Evolutionary conservation across 2,797 vertebrate species (phyloP).

Genomic region (Alectoris magna): DNA sequence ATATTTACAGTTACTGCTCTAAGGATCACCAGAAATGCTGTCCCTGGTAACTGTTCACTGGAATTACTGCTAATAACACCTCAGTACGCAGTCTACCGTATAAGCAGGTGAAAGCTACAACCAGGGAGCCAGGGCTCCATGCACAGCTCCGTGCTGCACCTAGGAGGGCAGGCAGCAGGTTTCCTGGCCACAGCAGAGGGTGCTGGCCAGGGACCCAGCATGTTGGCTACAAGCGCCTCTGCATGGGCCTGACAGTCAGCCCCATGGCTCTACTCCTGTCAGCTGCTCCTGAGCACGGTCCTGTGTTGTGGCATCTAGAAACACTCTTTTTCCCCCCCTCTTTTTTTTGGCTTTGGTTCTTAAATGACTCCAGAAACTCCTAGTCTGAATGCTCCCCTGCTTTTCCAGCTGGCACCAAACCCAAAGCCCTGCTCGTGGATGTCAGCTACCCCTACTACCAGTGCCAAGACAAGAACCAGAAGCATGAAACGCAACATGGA

Average conservation of each 20-base stretch:
- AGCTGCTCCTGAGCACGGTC: neutral
- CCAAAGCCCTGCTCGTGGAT: neutral
- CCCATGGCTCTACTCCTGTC: neutral
- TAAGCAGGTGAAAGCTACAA: neutral
- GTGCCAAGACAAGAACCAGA: neutral
- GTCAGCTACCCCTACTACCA: neutral
- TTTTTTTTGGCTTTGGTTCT: neutral
- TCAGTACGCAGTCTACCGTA: neutral
- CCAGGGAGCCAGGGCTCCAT: fast-evolving
- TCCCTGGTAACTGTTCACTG: neutral
- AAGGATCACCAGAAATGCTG: neutral
- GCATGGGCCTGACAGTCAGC: fast-evolving
- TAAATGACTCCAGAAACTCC: neutral
- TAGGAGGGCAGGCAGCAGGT: neutral
- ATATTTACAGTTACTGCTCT: neutral
- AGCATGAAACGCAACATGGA: neutral
- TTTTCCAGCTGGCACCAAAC: neutral
- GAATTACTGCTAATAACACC: neutral
- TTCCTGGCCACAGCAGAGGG: neutral
- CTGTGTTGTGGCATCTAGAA: neutral
- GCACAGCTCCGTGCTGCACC: neutral
- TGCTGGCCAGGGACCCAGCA: neutral
- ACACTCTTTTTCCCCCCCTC: fast-evolving
- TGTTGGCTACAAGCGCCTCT: neutral
- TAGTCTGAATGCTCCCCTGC: neutral